phyloP scores from a whole-genome alignment of 1,140 invertebrate genomes.

The Littorina saxatilis region DNA sequence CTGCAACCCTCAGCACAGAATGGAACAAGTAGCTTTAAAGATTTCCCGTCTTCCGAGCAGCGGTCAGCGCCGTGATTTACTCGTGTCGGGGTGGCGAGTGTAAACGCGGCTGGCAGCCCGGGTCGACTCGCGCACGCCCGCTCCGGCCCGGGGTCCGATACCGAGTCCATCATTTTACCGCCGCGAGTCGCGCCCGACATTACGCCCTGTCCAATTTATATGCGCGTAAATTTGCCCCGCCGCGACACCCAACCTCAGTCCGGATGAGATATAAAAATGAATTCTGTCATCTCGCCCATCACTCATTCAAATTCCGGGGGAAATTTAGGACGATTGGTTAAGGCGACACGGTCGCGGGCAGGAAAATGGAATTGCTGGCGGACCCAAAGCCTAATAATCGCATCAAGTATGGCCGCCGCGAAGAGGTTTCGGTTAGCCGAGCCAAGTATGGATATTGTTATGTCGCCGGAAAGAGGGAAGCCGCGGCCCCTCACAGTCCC shows the following conservation, averaged over 20 bases:
- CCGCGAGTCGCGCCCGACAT: constrained; percentile 19
- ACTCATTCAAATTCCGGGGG: constrained; percentile 37
- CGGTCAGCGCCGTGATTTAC: constrained; percentile 23
- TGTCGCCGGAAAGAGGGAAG: neutral
- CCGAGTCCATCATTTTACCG: constrained; percentile 39
- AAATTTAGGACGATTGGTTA: constrained; percentile 42
- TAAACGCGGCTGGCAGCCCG: constrained; percentile 23
- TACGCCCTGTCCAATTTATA: constrained; percentile 29
- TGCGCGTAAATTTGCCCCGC: constrained; percentile 36
- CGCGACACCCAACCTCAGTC: constrained; percentile 33
- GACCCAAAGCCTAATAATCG: constrained; percentile 32
- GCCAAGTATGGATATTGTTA: constrained; percentile 13
- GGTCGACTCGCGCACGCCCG: constrained; percentile 27
- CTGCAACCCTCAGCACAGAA: no score
- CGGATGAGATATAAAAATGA: constrained; percentile 39
- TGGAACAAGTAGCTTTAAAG: neutral
- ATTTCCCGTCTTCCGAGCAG: neutral
- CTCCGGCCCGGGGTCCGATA: neutral
- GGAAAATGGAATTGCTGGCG: constrained; percentile 38
- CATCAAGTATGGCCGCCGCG: constrained; percentile 26
- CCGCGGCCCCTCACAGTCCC: no score
- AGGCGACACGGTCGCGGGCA: constrained; percentile 25
- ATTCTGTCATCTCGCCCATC: constrained; percentile 38
- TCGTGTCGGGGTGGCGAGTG: neutral
- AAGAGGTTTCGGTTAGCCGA: constrained; percentile 24